Evolutionary conservation across 2,113 vertebrate genomes (phyloP), one percentile per base, ranked within the genome.

Genomic region (Leucoraja erinaceus): DNA sequence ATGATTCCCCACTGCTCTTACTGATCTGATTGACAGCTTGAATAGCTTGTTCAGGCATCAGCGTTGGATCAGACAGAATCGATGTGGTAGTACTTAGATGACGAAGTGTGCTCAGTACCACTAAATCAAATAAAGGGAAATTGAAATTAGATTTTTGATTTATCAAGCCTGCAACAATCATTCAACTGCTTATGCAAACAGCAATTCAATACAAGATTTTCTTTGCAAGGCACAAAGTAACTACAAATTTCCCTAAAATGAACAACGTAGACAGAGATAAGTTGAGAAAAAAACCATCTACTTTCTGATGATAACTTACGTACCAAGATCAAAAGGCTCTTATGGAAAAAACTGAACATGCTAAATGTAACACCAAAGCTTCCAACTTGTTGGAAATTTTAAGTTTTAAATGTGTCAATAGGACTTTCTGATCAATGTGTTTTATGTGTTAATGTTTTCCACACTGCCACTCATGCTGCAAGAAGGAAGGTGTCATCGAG

Each of bases 11-110:
- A 0, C 93, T 66, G 38, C 94, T 93, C 93, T 95, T 94, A 93
- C 81, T 94, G 10, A 93, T 93, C 81, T 95, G 95, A 12, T 90
- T 84, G 68, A 97, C 96, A 0, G 98, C 97, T 94, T 97, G 95
- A 0, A 94, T 94, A 0, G 98, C 98, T 96, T 99, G 98, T 93
- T 98, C 96, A 0, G 97, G 97, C 94, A 99, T 96, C 93, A 94
- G 93, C 0, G 96, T 94, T 0, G 99, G 98, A 93, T 99, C 97
- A 0, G 95, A 96, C 68, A 99, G 97, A 79, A 99, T 96, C 77
- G 98, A 98, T 0, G 98, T 99, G 94, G 95, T 97, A 28, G 96
- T 98, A 94, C 98, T 97, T 93, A 99, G 95, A 59, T 98, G 97
- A 47, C 97, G 96, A 47, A 99, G 98, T 0, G 97, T 96, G 90